Evolutionary conservation across 1,140 invertebrate genomes (phyloP).

Genomic region (Leptinotarsa defecta): DNA sequence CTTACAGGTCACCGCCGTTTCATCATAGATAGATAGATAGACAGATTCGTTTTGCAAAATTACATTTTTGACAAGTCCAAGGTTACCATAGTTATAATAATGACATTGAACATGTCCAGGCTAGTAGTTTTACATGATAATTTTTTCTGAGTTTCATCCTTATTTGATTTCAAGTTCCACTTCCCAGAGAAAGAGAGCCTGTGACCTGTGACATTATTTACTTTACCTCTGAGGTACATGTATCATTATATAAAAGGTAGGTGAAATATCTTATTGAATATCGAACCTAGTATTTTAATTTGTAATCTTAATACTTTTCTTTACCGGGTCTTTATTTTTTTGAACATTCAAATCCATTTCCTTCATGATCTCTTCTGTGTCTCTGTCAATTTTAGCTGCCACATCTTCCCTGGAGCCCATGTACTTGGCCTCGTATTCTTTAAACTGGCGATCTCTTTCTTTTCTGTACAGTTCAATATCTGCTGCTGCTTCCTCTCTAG

Average conservation of each 20-base stretch:
- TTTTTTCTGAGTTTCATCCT: too few relatives aligned
- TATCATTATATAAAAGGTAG: not conserved
- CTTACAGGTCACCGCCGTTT: too few relatives aligned
- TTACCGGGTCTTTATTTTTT: constrained; percentile 75
- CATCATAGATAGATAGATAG: too few relatives aligned
- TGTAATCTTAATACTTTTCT: not conserved
- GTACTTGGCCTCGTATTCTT: constrained; percentile 90
- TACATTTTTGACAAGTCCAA: too few relatives aligned
- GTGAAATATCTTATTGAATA: not conserved
- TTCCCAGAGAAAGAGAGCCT: too few relatives aligned
- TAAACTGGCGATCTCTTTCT: constrained; percentile 88
- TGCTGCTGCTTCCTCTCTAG: constrained; percentile 97
- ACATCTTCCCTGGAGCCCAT: constrained; percentile 90
- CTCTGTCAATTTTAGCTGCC: constrained; percentile 84
- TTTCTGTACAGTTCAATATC: constrained; percentile 97
- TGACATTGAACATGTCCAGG: too few relatives aligned
- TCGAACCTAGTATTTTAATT: not conserved
- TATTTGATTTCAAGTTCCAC: too few relatives aligned
- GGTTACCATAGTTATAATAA: too few relatives aligned
- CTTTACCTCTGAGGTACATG: not conserved
- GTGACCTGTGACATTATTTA: too few relatives aligned
- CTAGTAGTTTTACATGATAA: too few relatives aligned
- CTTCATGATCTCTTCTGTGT: constrained; percentile 79
- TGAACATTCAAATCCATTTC: constrained; percentile 80
- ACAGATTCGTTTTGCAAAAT: too few relatives aligned